Base-by-base conservation (phyloP, 2,888 invertebrate genomes). In the Ectemnius cavifrons region DNA sequence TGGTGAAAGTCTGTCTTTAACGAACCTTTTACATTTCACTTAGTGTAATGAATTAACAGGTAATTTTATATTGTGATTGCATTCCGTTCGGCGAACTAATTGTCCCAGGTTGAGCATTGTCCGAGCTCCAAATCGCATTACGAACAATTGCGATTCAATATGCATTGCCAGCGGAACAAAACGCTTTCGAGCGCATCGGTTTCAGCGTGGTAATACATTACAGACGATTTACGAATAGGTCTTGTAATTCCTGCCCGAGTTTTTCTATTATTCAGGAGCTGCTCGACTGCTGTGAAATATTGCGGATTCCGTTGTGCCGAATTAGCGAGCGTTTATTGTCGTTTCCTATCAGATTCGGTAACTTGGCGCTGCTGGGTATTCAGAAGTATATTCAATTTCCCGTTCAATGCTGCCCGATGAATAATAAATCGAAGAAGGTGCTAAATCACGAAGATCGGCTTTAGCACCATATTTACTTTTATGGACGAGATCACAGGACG, bases 211-310 rank as follows among this genome's bases (percentile, higher is more conserved):
- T 64, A 76, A 76, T 76, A 77, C 68, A 77, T 76, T 68, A 66
- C 66, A 57, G 65, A 64, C 73, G 56, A 71, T 65, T 72, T 63
- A 63, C 66, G 56, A 63, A 58, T 62, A 63, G 65, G 62, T 73
- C 70, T 78, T 78, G 77, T 67, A 77, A 78, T 77, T 70, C 67
- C 77, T 62, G 65, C 64, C 62, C 69, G 70, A 67, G 70, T 78
- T 77, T 70, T 73, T 73, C 70, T 66, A 52, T 66, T 57, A 62
- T 71, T 47, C 46, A 27, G 62, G 11, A 46, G 37, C 37, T 11
- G 11, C 37, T 11, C 8, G 37, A 4, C 37, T 37, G 8, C 37
- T n/a, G n/a, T 18, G 52, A 59, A 68, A 52, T 14, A 52, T 57
- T 60, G 63, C 67, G 58, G 46, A 65, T 76, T 73, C 70, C 63